These are phyloP conservation scores for Onychostoma macrolepis DNA, from an alignment of 2,113 vertebrate genomes.

Conservation along the genomic window DNA sequence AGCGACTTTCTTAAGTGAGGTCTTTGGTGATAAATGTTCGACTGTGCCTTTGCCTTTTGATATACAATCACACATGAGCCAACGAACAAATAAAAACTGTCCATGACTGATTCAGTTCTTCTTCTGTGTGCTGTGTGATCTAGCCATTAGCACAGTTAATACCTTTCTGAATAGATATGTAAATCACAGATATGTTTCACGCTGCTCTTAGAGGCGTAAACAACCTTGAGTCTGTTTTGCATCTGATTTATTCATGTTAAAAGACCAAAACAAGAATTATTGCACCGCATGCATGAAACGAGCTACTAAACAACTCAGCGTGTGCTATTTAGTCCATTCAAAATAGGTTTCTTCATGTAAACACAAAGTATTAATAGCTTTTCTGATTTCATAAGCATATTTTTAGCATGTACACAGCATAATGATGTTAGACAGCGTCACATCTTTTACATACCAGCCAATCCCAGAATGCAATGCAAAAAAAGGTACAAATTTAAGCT, in stretches of 20 bases:
- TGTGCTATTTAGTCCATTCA: slow-evolving; percentile 9
- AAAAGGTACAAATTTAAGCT: neutral
- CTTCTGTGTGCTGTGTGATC: neutral
- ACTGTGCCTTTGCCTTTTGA: no score
- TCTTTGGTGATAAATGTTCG: no score
- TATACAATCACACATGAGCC: no score
- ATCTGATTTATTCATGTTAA: neutral
- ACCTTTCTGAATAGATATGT: slow-evolving; percentile 31
- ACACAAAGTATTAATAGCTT: slow-evolving; percentile 40
- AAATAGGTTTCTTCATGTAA: slow-evolving; percentile 25
- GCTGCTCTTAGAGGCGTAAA: slow-evolving; percentile 17
- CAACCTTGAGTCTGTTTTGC: neutral
- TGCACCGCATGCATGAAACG: neutral
- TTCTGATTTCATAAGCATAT: slow-evolving; percentile 16
- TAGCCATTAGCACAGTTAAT: neutral
- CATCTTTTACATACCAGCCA: neutral
- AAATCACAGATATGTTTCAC: slow-evolving; percentile 6
- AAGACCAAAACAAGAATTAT: neutral
- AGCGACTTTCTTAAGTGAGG: no score
- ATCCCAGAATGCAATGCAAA: slow-evolving; percentile 4
- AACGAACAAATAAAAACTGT: neutral
- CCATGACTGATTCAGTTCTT: neutral
- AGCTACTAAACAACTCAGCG: slow-evolving; percentile 4
- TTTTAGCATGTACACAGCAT: neutral
- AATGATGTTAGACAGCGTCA: neutral